Conservation (phyloP, 2,888 invertebrate genomes). For the Drosophila planitibia region DNA sequence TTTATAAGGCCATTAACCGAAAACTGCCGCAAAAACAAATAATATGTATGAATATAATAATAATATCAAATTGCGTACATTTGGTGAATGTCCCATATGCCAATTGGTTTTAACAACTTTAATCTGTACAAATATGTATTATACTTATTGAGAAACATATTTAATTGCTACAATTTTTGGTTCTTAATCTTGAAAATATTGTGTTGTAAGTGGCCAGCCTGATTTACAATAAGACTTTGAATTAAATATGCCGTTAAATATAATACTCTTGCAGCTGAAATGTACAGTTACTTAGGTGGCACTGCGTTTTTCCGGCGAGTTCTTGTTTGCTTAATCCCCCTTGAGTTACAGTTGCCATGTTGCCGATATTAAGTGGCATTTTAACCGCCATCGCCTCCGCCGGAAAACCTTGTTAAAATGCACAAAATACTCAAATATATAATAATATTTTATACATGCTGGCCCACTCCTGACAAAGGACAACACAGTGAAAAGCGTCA, state of each 20-base stretch:
- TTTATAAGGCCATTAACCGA: slow-evolving; percentile 32
- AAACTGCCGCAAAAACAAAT: slow-evolving; percentile 29
- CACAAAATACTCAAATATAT: slow-evolving; percentile 48
- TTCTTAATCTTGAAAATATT: slow-evolving; percentile 50
- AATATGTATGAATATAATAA: slow-evolving; percentile 13
- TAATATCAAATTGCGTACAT: slow-evolving; percentile 50
- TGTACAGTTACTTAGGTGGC: slow-evolving; percentile 5
- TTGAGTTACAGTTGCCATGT: slow-evolving; percentile 36
- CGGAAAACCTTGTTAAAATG: slow-evolving; percentile 49
- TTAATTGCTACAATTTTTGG: slow-evolving; percentile 17
- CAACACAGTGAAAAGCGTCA: slow-evolving; percentile 9
- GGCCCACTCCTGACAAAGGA: slow-evolving; percentile 40
- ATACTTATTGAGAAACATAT: slow-evolving; percentile 14
- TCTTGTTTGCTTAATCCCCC: slow-evolving; percentile 27
- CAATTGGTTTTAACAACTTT: slow-evolving; percentile 75
- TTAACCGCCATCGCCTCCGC: not conserved
- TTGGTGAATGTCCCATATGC: slow-evolving; percentile 85
- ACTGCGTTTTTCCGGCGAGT: slow-evolving; percentile 5
- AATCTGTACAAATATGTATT: slow-evolving; percentile 34
- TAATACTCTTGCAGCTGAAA: slow-evolving; percentile 27
- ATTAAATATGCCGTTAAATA: slow-evolving; percentile 15
- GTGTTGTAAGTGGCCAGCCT: slow-evolving; percentile 33
- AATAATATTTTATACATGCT: slow-evolving; percentile 45
- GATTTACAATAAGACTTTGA: slow-evolving; percentile 24
- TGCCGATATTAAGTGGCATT: slow-evolving; percentile 50